Conservation (phyloP, 2,797 vertebrate species). For the Pogonophryne albipinna region DNA sequence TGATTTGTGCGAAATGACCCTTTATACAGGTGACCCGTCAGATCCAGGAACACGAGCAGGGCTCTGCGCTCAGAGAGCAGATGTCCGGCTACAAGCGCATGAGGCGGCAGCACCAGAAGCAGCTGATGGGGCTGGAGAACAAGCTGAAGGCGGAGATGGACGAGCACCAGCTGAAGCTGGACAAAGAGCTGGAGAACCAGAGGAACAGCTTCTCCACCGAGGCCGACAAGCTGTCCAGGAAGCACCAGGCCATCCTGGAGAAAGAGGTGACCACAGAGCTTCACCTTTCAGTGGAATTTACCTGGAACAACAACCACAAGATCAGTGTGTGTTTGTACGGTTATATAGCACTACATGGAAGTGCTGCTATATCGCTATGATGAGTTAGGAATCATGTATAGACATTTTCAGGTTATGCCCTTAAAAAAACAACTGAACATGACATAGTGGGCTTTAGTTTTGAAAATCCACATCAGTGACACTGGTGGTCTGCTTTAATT, state of each 20-base stretch:
- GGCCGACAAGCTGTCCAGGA: constrained; percentile 98
- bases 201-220: constrained; percentile 95
- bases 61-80: constrained; percentile 97
- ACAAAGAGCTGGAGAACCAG: constrained; percentile 98
- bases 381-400: no score
- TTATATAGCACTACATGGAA: no score
- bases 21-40: constrained; percentile 92
- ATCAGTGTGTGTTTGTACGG: no score
- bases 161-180: constrained; percentile 95
- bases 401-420: no score
- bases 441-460: no score
- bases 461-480: no score
- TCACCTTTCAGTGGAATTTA: no score
- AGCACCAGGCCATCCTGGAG: constrained; percentile 95
- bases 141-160: constrained; percentile 99
- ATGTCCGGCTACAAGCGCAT: constrained; percentile 99
- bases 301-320: no score
- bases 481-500: no score
- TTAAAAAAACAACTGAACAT: no score
- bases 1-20: no score
- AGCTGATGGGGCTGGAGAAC: constrained; percentile 97
- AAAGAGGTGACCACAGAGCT: constrained; percentile 87
- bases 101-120: constrained; percentile 98
- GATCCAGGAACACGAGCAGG: constrained; percentile 99
- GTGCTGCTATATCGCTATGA: no score